Base-by-base conservation (phyloP, 2,113 vertebrate genomes). In the Monarcha castaneiventris region DNA sequence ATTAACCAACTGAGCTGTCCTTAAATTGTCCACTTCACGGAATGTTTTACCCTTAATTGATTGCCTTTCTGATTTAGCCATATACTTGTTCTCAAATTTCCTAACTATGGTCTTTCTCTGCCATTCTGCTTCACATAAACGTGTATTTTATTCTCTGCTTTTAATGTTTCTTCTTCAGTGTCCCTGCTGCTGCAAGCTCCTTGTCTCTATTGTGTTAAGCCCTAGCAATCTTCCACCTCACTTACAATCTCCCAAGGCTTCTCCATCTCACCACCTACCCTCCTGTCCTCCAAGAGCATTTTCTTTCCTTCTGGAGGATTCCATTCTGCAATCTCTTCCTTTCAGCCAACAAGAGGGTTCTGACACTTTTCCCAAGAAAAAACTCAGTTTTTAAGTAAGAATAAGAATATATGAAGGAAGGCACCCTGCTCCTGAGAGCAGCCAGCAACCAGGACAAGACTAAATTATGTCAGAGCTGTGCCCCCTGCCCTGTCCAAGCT, bases 11-110 rank as follows among this genome's bases (percentile, higher is more conserved):
- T 82, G 55, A 86, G 41, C 17, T 22, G 35, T 30, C 79, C 64
- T 66, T 77, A 74, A 94, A 68, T n/a, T 89, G 61, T 68, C 46
- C 54, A 32, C 37, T 85, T 88, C 55, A 83, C 18, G 21, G 17
- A 63, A 27, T 21, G 19, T 56, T 91, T 83, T 54, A n/a, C 52
- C 66, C 63, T 86, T 66, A 86, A 81, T 43, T 90, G 55, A 82
- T 25, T 73, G 59, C 51, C 54, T 41, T 81, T 87, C 69, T 93
- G 62, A 87, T 89, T 84, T 48, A 92, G 13, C 55, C 27, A 52
- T 22, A 14, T 23, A 56, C 26, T 77, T 86, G 29, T 46, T 82
- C 62, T 87, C 82, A 35, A 15, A 78, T 75, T 91, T 89, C 76
- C 74, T 43, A 71, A 20, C 39, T 26, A 15, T 17, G 41, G 11